A percentile compares a stretch with the other conserved stretches of the same genome.
These are phyloP conservation scores for Galagoides demidoff DNA, from an alignment of 2,797 vertebrate species.

Conservation along the genomic window DNA sequence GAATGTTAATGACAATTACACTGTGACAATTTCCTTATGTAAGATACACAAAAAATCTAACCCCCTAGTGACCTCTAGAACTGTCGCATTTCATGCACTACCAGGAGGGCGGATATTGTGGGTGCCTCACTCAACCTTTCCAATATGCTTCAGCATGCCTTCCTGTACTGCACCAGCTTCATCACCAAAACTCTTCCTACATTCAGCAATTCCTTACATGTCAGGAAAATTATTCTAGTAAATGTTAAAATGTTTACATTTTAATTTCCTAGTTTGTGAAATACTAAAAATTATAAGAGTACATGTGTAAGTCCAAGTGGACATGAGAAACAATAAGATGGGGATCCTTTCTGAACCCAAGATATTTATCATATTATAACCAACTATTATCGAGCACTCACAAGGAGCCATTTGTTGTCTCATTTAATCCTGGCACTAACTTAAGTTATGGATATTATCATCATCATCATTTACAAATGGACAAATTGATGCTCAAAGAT, in stretches of 20 bases:
- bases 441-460: neutral
- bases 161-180: neutral
- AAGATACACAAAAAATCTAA: neutral
- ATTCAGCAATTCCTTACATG: neutral
- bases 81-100: neutral
- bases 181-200: neutral
- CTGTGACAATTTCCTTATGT: neutral
- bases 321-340: conserved; percentile 23
- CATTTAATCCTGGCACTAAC: neutral
- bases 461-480: neutral
- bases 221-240: neutral
- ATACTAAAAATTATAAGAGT: neutral
- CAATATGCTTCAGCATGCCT: neutral
- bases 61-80: neutral
- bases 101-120: neutral
- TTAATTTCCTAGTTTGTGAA: conserved; percentile 54
- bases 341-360: neutral
- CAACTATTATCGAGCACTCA: neutral
- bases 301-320: neutral
- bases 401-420: neutral
- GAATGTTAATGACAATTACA: neutral
- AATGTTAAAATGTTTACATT: conserved; percentile 19
- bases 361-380: neutral
- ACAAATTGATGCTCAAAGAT: neutral
- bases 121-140: neutral